Evolutionary conservation across 2,797 vertebrate species (phyloP).

Genomic region (Cryptoprocta ferox): DNA sequence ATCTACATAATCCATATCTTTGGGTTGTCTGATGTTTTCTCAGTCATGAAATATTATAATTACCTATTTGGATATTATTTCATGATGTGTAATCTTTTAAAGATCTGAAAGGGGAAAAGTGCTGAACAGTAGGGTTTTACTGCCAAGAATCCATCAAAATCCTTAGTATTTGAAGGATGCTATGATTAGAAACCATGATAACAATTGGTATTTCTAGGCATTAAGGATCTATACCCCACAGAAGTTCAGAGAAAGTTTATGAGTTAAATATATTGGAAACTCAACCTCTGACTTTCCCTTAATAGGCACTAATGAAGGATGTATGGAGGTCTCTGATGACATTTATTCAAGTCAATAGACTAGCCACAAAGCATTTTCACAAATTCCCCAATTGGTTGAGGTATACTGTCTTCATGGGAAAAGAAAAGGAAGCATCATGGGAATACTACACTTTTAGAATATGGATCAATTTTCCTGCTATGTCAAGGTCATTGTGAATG

Average conservation of each 20-base stretch:
- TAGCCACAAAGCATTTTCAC: not conserved
- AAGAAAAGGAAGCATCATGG: not conserved
- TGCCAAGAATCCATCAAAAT: not conserved
- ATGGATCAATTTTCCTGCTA: not conserved
- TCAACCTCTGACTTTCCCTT: not conserved
- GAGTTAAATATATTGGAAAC: not conserved
- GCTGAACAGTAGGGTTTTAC: not conserved
- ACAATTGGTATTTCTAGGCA: not conserved
- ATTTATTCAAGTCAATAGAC: not conserved
- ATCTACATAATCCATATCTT: not conserved
- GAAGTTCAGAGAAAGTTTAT: not conserved
- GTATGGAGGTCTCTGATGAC: not conserved
- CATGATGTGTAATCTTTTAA: not conserved
- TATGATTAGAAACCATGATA: not conserved
- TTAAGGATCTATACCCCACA: not conserved
- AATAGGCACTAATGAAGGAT: not conserved
- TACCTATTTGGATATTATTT: not conserved
- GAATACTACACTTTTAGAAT: slow-evolving; percentile 13
- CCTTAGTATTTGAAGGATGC: not conserved
- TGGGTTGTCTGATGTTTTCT: not conserved
- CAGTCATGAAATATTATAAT: not conserved
- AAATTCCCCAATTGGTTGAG: not conserved
- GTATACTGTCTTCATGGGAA: not conserved
- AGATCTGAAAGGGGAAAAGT: not conserved
- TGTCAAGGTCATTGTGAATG: slow-evolving; percentile 1